Percentiles rank a stretch among this genome's conserved stretches.
Conservation (phyloP, 2,797 vertebrate genomes). For the Poeciliopsis paucimaculata region DNA sequence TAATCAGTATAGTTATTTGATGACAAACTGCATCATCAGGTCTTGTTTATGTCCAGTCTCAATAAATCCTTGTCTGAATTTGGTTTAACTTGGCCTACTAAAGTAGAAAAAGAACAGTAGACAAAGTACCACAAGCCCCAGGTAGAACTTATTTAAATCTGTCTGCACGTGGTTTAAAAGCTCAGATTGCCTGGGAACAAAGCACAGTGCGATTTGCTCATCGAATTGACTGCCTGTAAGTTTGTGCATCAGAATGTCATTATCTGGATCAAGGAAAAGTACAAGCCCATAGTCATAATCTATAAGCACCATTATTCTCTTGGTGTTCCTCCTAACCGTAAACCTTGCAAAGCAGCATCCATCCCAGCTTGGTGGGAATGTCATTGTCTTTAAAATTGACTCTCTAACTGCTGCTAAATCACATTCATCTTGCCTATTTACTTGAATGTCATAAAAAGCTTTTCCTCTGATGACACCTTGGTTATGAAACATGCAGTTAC, state of each 20-base stretch:
- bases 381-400: not conserved
- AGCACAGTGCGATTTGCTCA: slow-evolving; percentile 39
- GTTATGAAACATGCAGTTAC: slow-evolving; percentile 18
- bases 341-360: slow-evolving; percentile 41
- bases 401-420: slow-evolving; percentile 40
- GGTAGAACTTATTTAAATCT: not conserved
- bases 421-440: slow-evolving; percentile 7
- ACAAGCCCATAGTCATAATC: slow-evolving; percentile 39
- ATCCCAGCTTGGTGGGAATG: slow-evolving; percentile 3
- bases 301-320: slow-evolving; percentile 47
- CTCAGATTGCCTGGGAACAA: slow-evolving; percentile 6
- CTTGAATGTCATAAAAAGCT: slow-evolving; percentile 36
- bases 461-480: slow-evolving; percentile 29
- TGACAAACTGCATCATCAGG: not conserved
- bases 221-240: slow-evolving; percentile 35
- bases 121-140: not conserved
- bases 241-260: not conserved
- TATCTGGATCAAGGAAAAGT: slow-evolving; percentile 37
- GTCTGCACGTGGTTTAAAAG: too few relatives aligned
- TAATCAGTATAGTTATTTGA: not conserved
- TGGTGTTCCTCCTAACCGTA: not conserved
- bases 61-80: not conserved
- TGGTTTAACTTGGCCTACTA: not conserved
- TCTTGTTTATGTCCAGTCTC: not conserved
- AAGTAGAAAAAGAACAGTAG: not conserved